Percentiles rank a stretch among this genome's conserved stretches.
phyloP scores from a whole-genome alignment of 2,113 vertebrate genomes.

The Rhinogobius similis region DNA sequence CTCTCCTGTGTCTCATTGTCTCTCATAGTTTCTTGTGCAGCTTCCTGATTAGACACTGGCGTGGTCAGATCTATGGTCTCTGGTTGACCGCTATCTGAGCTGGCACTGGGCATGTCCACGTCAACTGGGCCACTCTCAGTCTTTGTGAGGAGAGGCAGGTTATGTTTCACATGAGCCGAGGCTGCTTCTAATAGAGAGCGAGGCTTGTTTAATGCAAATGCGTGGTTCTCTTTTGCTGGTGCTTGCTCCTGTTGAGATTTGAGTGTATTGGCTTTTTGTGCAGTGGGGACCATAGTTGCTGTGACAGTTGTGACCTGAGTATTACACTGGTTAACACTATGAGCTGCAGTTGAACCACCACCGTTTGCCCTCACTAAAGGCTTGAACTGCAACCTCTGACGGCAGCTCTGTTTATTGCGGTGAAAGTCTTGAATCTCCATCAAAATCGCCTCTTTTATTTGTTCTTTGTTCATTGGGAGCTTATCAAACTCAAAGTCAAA shows the following conservation, averaged over 20 bases:
- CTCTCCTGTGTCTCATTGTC: constrained; percentile 52
- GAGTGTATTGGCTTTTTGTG: constrained; percentile 33
- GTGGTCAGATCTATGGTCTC: constrained; percentile 86
- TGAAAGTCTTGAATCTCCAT: constrained; percentile 92
- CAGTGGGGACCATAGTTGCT: constrained; percentile 39
- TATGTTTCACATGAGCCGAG: constrained; percentile 42
- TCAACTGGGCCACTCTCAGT: constrained; percentile 75
- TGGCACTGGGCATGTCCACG: constrained; percentile 92
- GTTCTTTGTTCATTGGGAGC: constrained; percentile 78
- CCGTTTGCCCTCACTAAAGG: constrained; percentile 69
- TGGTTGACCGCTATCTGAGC: constrained; percentile 78
- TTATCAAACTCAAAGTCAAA: constrained; percentile 95
- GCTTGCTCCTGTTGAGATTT: constrained; percentile 58
- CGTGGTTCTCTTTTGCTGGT: constrained; percentile 43
- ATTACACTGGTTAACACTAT: constrained; percentile 32
- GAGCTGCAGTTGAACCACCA: constrained; percentile 13
- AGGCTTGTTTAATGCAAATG: constrained; percentile 58
- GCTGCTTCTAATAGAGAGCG: constrained; percentile 30
- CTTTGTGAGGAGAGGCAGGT: constrained; percentile 61
- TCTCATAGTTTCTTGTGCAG: constrained; percentile 60
- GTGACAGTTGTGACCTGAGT: constrained; percentile 56
- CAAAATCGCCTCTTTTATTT: constrained; percentile 92
- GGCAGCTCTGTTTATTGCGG: constrained; percentile 79
- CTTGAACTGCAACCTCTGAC: constrained; percentile 85
- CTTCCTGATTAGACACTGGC: constrained; percentile 71